These are phyloP conservation scores for Thalassarche chlororhynchos DNA, from an alignment of 2,113 vertebrate species.

Conservation along the genomic window DNA sequence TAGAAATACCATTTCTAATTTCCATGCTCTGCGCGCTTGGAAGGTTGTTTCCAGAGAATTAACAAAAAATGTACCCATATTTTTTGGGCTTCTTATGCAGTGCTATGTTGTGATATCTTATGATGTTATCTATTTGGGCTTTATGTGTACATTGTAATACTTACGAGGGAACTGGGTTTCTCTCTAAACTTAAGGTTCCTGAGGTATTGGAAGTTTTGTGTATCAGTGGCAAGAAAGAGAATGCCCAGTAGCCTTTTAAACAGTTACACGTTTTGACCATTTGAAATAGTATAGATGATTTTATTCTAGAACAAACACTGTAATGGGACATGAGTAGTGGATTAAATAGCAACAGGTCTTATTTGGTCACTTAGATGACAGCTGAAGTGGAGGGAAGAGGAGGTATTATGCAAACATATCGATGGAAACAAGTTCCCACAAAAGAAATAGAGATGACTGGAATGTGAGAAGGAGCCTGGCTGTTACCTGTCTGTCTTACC, in stretches of 20 bases:
- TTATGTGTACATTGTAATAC: not conserved
- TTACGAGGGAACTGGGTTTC: not conserved
- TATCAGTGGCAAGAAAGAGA: not conserved
- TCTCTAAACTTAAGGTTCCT: not conserved
- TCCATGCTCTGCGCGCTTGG: not conserved
- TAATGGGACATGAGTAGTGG: not conserved
- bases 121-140: not conserved
- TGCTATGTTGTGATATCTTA: not conserved
- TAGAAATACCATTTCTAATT: not conserved
- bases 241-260: not conserved
- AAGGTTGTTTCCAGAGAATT: not conserved
- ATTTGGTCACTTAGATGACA: not conserved
- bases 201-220: not conserved
- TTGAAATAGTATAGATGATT: not conserved
- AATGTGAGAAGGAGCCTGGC: not conserved
- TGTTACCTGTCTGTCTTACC: not conserved
- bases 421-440: not conserved
- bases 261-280: not conserved
- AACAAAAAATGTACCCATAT: not conserved
- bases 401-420: not conserved
- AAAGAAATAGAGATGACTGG: not conserved
- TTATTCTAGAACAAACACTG: not conserved
- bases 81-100: not conserved
- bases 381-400: not conserved
- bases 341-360: not conserved